Evolutionary conservation across 1,140 invertebrate species (phyloP).

Genomic region (Pseudomyrmex pallidus): DNA sequence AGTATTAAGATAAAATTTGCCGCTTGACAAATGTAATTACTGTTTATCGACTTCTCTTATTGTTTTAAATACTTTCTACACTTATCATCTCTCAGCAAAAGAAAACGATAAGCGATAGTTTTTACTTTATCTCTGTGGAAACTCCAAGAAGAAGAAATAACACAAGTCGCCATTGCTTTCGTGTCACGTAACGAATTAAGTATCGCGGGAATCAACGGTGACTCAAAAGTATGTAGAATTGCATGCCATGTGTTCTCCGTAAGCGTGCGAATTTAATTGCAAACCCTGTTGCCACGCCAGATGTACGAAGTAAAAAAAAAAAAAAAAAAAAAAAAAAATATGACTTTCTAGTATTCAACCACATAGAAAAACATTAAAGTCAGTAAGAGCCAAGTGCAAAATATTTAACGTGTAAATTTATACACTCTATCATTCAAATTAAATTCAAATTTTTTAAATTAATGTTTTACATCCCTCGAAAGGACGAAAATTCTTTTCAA

Average conservation of each 20-base stretch:
- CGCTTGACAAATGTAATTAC: background rate
- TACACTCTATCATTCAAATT: too few relatives aligned
- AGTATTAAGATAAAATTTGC: background rate
- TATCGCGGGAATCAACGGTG: conserved; percentile 24
- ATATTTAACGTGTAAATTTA: too few relatives aligned
- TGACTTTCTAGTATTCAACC: too few relatives aligned
- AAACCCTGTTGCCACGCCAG: background rate
- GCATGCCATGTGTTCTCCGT: conserved; percentile 30
- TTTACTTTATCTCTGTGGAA: background rate
- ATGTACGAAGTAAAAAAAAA: background rate
- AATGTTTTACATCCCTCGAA: too few relatives aligned
- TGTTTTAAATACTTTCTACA: too few relatives aligned
- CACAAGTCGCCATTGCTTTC: background rate
- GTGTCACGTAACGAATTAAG: background rate
- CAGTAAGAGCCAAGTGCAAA: too few relatives aligned
- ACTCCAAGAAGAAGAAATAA: background rate
- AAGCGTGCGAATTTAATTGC: conserved; percentile 16
- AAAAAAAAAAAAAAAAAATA: too few relatives aligned
- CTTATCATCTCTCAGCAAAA: too few relatives aligned
- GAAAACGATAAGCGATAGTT: background rate
- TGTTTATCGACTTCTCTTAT: background rate
- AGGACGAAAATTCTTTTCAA: too few relatives aligned
- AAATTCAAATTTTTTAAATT: too few relatives aligned
- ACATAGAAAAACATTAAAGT: too few relatives aligned
- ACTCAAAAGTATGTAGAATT: conserved; percentile 26